A percentile compares a stretch with the other conserved stretches of the same genome.
Evolutionary conservation across 2,888 invertebrate species (phyloP).

Genomic region (Campopleginae sp.): DNA sequence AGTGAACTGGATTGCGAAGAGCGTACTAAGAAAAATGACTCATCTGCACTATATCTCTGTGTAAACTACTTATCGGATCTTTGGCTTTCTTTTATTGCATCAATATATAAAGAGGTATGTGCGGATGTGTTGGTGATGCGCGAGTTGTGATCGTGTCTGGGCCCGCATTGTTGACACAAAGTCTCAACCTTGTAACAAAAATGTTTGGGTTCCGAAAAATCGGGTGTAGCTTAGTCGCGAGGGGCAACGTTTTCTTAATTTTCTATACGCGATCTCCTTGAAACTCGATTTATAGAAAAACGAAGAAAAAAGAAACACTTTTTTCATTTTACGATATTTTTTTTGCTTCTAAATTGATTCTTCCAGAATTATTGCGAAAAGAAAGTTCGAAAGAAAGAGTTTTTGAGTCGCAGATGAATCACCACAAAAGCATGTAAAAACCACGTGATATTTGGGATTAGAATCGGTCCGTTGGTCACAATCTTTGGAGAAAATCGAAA

Average conservation of each 20-base stretch:
- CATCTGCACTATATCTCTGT: constrained; percentile 32
- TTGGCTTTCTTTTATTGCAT: constrained; percentile 44
- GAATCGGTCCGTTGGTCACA: background rate
- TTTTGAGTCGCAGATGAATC: too few relatives aligned
- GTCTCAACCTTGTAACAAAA: background rate
- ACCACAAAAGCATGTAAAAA: too few relatives aligned
- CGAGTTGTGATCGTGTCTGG: too few relatives aligned
- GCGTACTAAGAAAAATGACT: constrained; percentile 43
- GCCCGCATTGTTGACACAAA: background rate
- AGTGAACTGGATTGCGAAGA: constrained; percentile 51
- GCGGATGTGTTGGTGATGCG: background rate
- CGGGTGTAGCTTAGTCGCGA: too few relatives aligned
- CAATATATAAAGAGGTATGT: constrained; percentile 11
- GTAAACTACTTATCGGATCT: constrained; percentile 40
- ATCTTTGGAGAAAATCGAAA: background rate
- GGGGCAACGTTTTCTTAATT: background rate
- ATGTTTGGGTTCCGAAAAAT: background rate
- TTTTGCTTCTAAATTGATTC: background rate
- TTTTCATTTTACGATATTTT: background rate
- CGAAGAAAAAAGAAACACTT: background rate
- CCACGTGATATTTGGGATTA: too few relatives aligned
- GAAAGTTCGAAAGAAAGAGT: background rate
- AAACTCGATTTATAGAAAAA: background rate
- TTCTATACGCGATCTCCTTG: background rate
- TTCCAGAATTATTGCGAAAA: background rate